phyloP scores from a whole-genome alignment of 2,113 vertebrate species.

The Arvicanthis niloticus region DNA sequence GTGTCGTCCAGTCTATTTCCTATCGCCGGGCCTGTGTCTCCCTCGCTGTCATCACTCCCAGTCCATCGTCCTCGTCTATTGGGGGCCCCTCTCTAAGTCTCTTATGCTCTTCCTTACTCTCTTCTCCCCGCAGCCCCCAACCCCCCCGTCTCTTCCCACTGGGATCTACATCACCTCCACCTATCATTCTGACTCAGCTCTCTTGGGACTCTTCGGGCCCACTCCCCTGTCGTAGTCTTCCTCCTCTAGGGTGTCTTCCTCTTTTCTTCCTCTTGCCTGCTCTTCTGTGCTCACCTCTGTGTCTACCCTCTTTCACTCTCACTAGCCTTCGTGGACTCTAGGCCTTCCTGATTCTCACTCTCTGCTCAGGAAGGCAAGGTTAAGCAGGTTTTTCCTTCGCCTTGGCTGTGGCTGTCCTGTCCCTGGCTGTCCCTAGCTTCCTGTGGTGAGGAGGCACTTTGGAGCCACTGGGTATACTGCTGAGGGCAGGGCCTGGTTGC shows the following conservation, averaged over 20 bases:
- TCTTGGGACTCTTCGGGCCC: background rate
- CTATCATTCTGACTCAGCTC: background rate
- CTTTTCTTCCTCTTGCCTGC: background rate
- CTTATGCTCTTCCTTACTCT: background rate
- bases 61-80: too few species aligned
- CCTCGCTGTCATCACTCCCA: too few species aligned
- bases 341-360: background rate
- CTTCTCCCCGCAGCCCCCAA: background rate
- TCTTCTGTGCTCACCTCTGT: too few species aligned
- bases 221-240: background rate
- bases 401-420: too few species aligned
- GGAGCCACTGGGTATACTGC: background rate
- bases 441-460: background rate
- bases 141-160: too few species aligned
- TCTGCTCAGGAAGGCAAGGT: background rate
- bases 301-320: background rate
- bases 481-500: background rate
- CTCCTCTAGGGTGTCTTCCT: background rate
- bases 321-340: background rate
- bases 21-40: background rate
- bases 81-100: background rate
- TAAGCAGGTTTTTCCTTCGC: background rate
- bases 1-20: background rate
- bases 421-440: background rate
- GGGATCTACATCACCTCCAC: background rate